Base-by-base conservation (phyloP, 1,140 invertebrate species). In the Dufourea novaeangliae region DNA sequence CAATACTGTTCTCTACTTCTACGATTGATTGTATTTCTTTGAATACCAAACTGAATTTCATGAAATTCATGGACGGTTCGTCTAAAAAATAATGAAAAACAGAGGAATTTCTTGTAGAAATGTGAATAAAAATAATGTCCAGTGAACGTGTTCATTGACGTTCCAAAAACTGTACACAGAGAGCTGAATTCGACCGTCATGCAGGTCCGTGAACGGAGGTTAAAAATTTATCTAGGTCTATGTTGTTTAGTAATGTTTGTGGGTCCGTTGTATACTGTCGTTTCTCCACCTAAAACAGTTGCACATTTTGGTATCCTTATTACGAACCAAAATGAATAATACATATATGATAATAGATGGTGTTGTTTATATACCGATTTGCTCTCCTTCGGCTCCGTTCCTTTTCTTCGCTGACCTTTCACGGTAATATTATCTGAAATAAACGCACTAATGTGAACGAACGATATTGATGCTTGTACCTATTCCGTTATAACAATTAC, bases 151-250 rank as follows among this genome's bases (percentile, higher is more conserved):
- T 17, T 27, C 37, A 27, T 70, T 25, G 4, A 29, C 17, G 25
- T 34, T 39, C 20, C n/a, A n/a, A n/a, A n/a, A n/a, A 59, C 12
- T 34, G n/a, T 52, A 46, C 17, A 32, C n/a, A 61, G 56, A 68
- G 32, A 84, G 52, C 20, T 66, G 17, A 41, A n/a, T 17, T 46
- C 63, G 11, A 37, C 34, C 41, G 17, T 83, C 52, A 87, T n/a
- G 61, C 81, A 46, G 87, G 86, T 66, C 88, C 88, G 61, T 91
- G 90, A 62, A 91, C 88, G 7, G 77, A 80, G 17, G 82, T 86
- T 29, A 91, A 75, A 72, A 91, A 88, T 61, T 89, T 81, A 57
- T 91, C 86, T 12, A 91, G 14, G 29, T 81, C 79, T 34, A 91
- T 64, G 67, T 86, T 88, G 27, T 59, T 90, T 11, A 91, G 59